Conservation (phyloP, 1,140 invertebrate species). For the Cephus cinctus region DNA sequence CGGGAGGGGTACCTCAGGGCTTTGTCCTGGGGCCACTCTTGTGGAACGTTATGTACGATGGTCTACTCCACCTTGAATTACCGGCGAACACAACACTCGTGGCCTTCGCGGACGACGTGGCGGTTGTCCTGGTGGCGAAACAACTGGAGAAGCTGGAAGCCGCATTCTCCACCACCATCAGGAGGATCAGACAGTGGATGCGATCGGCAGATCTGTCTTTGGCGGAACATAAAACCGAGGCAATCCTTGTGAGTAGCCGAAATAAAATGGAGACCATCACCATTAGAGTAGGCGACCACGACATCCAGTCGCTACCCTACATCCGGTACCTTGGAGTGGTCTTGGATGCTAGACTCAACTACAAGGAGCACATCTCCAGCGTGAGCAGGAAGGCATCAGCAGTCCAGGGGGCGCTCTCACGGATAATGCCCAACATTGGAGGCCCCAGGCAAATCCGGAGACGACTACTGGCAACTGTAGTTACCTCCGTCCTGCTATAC, state of each 20-base stretch:
- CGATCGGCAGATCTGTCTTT: slow-evolving; percentile 3
- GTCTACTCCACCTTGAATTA: background rate
- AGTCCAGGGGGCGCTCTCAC: background rate
- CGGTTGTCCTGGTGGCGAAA: slow-evolving; percentile 12
- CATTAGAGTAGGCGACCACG: slow-evolving; percentile 1
- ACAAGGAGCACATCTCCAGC: slow-evolving; percentile 7
- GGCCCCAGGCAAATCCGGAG: slow-evolving; percentile 5
- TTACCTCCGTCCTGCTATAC: slow-evolving; percentile 9
- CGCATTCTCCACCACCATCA: background rate
- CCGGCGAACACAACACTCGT: background rate
- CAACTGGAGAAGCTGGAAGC: slow-evolving; percentile 4
- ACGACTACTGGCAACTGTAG: slow-evolving; percentile 9
- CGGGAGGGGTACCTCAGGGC: background rate
- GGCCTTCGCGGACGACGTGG: slow-evolving; percentile 14
- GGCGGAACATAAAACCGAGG: slow-evolving; percentile 19
- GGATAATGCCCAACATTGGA: no score
- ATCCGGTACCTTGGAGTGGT: slow-evolving; percentile 17
- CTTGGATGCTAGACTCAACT: slow-evolving; percentile 13
- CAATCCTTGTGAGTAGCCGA: slow-evolving; percentile 13
- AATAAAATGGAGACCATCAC: slow-evolving; percentile 9
- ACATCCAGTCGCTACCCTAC: slow-evolving; percentile 9
- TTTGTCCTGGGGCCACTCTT: slow-evolving; percentile 1
- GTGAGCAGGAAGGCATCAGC: slow-evolving; percentile 10
- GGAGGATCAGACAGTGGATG: slow-evolving; percentile 4
- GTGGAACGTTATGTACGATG: slow-evolving; percentile 5